Conservation (phyloP, 2,113 vertebrate genomes). For the Trogon surrucura region DNA sequence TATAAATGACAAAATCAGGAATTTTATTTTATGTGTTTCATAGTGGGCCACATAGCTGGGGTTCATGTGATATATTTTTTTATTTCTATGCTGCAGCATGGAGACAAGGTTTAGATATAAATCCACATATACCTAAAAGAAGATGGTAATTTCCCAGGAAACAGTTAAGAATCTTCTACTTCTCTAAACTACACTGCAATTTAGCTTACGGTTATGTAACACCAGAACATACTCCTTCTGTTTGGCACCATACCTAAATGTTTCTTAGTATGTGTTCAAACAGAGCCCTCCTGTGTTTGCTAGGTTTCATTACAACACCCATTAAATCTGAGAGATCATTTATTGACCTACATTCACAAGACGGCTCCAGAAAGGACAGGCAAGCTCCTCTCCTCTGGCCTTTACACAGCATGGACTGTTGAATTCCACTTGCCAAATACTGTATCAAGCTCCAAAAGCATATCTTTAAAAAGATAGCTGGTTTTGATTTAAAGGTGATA, state of each 20-base stretch:
- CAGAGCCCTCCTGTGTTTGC: constrained; percentile 58
- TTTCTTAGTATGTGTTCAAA: not conserved
- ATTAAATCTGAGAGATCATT: not conserved
- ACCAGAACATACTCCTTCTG: not conserved
- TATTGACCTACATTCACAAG: not conserved
- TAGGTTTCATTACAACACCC: not conserved
- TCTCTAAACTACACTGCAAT: not conserved
- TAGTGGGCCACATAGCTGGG: not conserved
- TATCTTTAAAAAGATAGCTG: not conserved
- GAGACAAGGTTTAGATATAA: not conserved
- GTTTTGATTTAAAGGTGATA: not conserved
- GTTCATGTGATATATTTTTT: not conserved
- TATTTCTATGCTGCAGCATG: not conserved
- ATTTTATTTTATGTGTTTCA: not conserved
- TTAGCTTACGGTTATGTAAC: not conserved
- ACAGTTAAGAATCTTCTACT: not conserved
- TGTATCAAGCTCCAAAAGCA: not conserved
- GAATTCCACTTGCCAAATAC: not conserved
- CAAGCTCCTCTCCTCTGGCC: not conserved
- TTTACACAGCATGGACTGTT: not conserved
- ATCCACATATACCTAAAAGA: not conserved
- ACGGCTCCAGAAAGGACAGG: not conserved
- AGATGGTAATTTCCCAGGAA: not conserved
- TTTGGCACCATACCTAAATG: not conserved
- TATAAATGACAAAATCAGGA: not conserved